Evolutionary conservation across 2,797 vertebrate species (phyloP), one percentile per base, ranked within the genome.

Genomic region (Pangasius larnaudii): DNA sequence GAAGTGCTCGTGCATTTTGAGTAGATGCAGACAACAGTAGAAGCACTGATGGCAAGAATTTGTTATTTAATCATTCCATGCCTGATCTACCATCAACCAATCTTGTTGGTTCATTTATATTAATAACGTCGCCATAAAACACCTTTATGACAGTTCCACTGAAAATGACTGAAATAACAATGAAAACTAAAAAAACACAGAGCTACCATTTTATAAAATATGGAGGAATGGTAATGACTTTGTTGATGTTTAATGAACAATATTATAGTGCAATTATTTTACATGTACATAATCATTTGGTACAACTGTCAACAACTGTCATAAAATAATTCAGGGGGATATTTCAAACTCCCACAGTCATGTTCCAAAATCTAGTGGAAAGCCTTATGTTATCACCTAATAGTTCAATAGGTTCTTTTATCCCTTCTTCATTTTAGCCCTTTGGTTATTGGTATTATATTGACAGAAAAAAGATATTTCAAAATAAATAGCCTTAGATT

Each of bases 1-100:
- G 49, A 51, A 77, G 74, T 18, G 13, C 74, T 77, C 74, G 30
- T 77, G 74, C 24, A 77, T 77, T 77, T 77, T 77, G 74, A 77
- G 46, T 77, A 53, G 49, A 53, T n/a, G 27, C 14, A n/a, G 14
- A 16, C 27, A 77, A 49, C 46, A 75, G 24, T 16, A 71, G 33
- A 19, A 46, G 74, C n/a, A 11, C 22, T 77, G 46, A 30, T 0
- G 16, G n/a, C 14, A 53, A 78, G 46, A 77, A 77, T 77, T 39
- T 39, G 2, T 14, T 10, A 71, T 71, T 71, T 71, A 22, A 10
- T 75, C 24, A n/a, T 75, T 75, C 46, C 24, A 49, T n/a, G 22
- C 42, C 4, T 3, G 18, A 24, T 72, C 36, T 72, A 42, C 36
- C 39, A 10, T 22, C 36, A 72, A 11, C 2, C 74, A 51, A 18